These are phyloP conservation scores for Busseola fusca DNA, from an alignment of 2,888 invertebrate species.

Conservation along the genomic window DNA sequence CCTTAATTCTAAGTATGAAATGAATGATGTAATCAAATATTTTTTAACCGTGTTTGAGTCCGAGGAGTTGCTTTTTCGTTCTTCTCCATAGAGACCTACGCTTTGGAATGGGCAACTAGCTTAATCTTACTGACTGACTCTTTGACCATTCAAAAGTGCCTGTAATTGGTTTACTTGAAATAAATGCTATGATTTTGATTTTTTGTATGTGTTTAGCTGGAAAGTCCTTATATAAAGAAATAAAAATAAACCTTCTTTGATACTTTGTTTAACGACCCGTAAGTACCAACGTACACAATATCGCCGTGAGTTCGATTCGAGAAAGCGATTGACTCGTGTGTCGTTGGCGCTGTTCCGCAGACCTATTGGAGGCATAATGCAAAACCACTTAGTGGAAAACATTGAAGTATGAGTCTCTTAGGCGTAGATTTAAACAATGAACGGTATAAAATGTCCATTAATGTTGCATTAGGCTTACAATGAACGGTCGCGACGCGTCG, in stretches of 20 bases:
- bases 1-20: no score
- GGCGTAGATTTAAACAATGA: constrained; percentile 56
- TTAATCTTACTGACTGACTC: no score
- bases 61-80: no score
- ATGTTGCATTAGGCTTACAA: constrained; percentile 38
- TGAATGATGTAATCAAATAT: no score
- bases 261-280: background rate
- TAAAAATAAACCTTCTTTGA: background rate
- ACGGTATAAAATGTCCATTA: constrained; percentile 47
- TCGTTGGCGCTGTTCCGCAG: constrained; percentile 28
- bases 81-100: no score
- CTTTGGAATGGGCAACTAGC: no score
- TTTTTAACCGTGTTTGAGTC: no score
- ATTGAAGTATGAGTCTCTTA: constrained; percentile 44
- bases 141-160: no score
- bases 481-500: constrained; percentile 21
- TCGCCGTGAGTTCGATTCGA: constrained; percentile 21
- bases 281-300: constrained; percentile 9
- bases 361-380: constrained; percentile 47
- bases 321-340: constrained; percentile 38
- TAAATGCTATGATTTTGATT: no score
- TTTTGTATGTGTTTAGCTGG: no score
- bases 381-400: constrained; percentile 56
- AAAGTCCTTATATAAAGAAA: no score
- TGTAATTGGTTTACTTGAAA: no score